phyloP scores from a whole-genome alignment of 2,888 invertebrate genomes.

The Drosophila diplacantha region DNA sequence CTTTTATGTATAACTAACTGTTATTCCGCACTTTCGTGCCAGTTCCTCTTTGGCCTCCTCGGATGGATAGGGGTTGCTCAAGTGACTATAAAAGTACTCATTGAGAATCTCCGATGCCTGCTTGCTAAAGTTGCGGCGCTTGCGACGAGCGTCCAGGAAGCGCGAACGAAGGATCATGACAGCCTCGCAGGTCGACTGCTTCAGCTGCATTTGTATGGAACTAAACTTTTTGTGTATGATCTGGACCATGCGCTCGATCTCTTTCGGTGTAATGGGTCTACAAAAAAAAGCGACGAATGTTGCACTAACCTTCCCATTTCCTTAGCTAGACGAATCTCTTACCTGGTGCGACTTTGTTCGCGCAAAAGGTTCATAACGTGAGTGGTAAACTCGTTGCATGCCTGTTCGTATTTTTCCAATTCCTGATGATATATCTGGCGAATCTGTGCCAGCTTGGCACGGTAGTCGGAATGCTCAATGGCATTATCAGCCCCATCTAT shows the following conservation, averaged over 20 bases:
- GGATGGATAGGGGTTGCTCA: conserved; percentile 99
- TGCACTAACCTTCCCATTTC: neutral
- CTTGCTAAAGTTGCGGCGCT: conserved; percentile 99
- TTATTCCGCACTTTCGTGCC: conserved; percentile 99
- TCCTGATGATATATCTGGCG: conserved; percentile 99
- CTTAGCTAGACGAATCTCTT: neutral
- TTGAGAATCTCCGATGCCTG: conserved; percentile 99
- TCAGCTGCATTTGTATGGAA: conserved; percentile 98
- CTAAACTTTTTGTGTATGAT: conserved; percentile 99
- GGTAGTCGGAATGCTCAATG: conserved; percentile 99
- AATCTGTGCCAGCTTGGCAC: conserved; percentile 98
- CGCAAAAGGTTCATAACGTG: conserved; percentile 98
- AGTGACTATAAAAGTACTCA: conserved; percentile 99
- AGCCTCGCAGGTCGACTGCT: conserved; percentile 99
- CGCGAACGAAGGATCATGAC: conserved; percentile 95
- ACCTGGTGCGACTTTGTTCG: conserved; percentile 94
- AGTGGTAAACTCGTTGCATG: conserved; percentile 99
- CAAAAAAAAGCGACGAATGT: conserved; percentile 4
- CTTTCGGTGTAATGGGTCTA: conserved; percentile 97
- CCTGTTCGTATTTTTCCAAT: conserved; percentile 99
- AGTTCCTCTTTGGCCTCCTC: conserved; percentile 99
- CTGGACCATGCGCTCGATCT: conserved; percentile 99
- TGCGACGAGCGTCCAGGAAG: conserved; percentile 88
- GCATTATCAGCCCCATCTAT: conserved; percentile 88
- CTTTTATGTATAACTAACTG: conserved; percentile 80